Evolutionary conservation across 2,888 invertebrate genomes (phyloP), one percentile per base, ranked within the genome.

Genomic region (Cosmia trapezina): DNA sequence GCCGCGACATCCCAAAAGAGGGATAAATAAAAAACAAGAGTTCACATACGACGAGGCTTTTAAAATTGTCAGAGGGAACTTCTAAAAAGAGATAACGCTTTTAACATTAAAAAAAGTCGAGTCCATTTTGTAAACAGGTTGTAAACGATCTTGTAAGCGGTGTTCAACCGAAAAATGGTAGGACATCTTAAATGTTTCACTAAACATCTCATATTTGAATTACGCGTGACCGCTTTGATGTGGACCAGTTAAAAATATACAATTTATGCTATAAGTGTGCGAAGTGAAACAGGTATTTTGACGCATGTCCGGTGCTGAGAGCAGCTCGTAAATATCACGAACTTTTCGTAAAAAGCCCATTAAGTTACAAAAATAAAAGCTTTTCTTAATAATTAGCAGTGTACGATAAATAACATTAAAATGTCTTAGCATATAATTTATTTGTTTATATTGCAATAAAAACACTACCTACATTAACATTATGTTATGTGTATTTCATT

Each of bases 61-160:
- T 94, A 93, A 93, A 93, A 92, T 92, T 93, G 93, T 93, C 92
- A 91, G 92, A 90, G 90, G 88, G 91, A 90, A 92, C 93, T 93
- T 92, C 91, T 92, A 91, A 93, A 93, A 91, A 89, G 89, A 92
- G 94, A 94, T 94, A 94, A 94, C 89, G 90, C 86, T 90, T 89
- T 89, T 89, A 90, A 92, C 90, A 91, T 90, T 88, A 91, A 93
- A 94, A 94, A 93, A 94, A 91, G 90, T 87, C 69, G 86, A 90
- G 87, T 90, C 89, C 91, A 90, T 90, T 93, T 92, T 92, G 93
- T 94, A 93, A 94, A 94, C 94, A 92, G 91, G 94, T 93, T 94
- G 95, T 94, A 92, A 95, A 94, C 88, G 93, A 93, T 92, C 91
- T 88, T 89, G 89, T 91, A 84, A 76, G 83, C 80, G 81, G 88